Base-by-base conservation (phyloP, 1,140 invertebrate genomes). In the Leptestheria dahalacensis region DNA sequence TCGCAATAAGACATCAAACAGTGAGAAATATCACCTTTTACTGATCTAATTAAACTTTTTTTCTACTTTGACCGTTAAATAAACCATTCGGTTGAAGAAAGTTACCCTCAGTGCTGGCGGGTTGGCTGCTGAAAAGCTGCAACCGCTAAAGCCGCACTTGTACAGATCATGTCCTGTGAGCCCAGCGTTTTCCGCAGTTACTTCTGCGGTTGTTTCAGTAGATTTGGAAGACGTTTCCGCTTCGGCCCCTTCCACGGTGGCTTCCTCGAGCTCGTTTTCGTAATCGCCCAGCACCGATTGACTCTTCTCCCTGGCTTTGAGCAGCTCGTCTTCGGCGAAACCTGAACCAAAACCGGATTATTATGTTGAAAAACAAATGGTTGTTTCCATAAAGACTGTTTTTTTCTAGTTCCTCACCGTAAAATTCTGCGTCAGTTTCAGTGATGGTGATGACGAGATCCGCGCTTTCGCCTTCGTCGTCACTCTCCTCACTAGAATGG, bases 141-240 rank as follows among this genome's bases (percentile, higher is more conserved):
- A 79, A 0, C 57, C 48, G 0, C 64, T 64, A 61, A 72, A 75
- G 1, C 75, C 78, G 69, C 76, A 81, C 50, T 65, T 72, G 59
- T 74, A 80, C 0, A 81, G 68, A 11, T 74, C 66, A 11, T 59
- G 61, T 15, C 73, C 78, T 58, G 6, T 51, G 10, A 71, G 48
- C 2, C 58, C 58, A 23, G 41, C 58, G 10, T 25, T 52, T 21
- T 61, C 26, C 18, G 52, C 59, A 28, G 3, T n/a, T 20, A 18
- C 3, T 47, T 61, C 54, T 1, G 41, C 49, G 12, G 23, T 21
- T 2, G 24, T 20, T 52, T 60, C 25, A 1, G 1, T 29, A 28
- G 29, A 25, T 18, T n/a, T 33, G 4, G 48, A 11, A 33, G 26
- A 23, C 26, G 20, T 1, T 29, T n/a, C 3, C 2, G 23, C 25